phyloP scores from a whole-genome alignment of 2,888 invertebrate species.

The Macrosoma leucophasiata region DNA sequence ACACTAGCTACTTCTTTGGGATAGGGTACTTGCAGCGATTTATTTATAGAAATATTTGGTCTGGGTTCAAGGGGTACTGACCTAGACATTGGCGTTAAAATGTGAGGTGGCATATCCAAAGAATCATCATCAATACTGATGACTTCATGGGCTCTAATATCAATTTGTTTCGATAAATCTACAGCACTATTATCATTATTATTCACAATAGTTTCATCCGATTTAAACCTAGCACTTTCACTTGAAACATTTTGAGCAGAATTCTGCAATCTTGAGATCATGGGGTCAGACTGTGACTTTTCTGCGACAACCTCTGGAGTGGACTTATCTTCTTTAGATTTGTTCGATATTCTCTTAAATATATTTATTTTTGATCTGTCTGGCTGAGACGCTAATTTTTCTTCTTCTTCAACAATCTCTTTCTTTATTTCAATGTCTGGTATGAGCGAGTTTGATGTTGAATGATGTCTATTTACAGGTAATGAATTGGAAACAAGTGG shows the following conservation, averaged over 20 bases:
- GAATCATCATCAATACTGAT: slow-evolving; percentile 69
- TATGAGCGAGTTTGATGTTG: slow-evolving; percentile 44
- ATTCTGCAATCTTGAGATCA: slow-evolving; percentile 67
- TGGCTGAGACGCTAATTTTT: slow-evolving; percentile 84
- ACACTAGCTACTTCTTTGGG: slow-evolving; percentile 72
- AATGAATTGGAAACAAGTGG: slow-evolving; percentile 58
- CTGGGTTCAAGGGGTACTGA: slow-evolving; percentile 37
- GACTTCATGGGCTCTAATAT: slow-evolving; percentile 68
- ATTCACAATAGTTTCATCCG: slow-evolving; percentile 62
- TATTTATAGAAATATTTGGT: slow-evolving; percentile 58
- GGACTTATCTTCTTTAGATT: slow-evolving; percentile 79
- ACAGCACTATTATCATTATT: slow-evolving; percentile 69
- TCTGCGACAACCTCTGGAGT: slow-evolving; percentile 58
- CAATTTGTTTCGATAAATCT: slow-evolving; percentile 67
- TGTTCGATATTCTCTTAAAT: slow-evolving; percentile 89
- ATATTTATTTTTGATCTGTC: slow-evolving; percentile 91
- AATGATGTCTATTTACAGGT: slow-evolving; percentile 47
- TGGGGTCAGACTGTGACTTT: slow-evolving; percentile 53
- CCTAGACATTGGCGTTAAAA: slow-evolving; percentile 38
- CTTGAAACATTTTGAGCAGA: slow-evolving; percentile 43
- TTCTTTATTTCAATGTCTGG: slow-evolving; percentile 66
- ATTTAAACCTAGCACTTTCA: slow-evolving; percentile 49
- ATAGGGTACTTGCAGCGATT: slow-evolving; percentile 62
- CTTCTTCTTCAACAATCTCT: slow-evolving; percentile 67
- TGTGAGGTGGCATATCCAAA: slow-evolving; percentile 49